phyloP scores from a whole-genome alignment of 2,113 vertebrate genomes.

The Sceloporus undulatus region DNA sequence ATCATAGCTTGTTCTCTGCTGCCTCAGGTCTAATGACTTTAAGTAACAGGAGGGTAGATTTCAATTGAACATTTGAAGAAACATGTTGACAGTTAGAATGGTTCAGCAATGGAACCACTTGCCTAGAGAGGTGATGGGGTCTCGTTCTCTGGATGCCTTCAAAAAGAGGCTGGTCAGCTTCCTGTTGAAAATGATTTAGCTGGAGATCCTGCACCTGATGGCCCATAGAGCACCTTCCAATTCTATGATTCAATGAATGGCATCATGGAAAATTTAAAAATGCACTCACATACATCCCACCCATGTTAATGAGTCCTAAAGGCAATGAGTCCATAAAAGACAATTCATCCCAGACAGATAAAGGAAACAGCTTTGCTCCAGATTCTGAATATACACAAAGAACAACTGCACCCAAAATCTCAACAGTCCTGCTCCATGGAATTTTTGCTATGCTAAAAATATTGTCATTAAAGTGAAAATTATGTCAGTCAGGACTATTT shows the following conservation, averaged over 20 bases:
- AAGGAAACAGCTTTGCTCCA: neutral
- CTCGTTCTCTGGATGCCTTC: too few species aligned
- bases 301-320: neutral
- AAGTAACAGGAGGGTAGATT: too few species aligned
- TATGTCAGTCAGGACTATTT: neutral
- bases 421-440: neutral
- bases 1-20: neutral
- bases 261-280: neutral
- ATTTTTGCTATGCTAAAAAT: too few species aligned
- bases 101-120: too few species aligned
- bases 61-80: too few species aligned
- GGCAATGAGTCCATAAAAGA: neutral
- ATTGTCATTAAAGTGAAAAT: neutral
- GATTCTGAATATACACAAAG: neutral
- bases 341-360: neutral
- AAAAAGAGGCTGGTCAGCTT: too few species aligned
- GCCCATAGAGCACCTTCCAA: too few species aligned
- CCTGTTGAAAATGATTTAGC: too few species aligned
- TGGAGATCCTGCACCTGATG: too few species aligned
- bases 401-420: neutral
- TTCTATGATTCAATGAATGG: neutral
- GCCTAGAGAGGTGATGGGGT: too few species aligned
- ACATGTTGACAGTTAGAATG: too few species aligned
- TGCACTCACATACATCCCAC: neutral
- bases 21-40: too few species aligned